These are phyloP conservation scores for Perca flavescens DNA, from an alignment of 2,113 vertebrate genomes.

Conservation along the genomic window DNA sequence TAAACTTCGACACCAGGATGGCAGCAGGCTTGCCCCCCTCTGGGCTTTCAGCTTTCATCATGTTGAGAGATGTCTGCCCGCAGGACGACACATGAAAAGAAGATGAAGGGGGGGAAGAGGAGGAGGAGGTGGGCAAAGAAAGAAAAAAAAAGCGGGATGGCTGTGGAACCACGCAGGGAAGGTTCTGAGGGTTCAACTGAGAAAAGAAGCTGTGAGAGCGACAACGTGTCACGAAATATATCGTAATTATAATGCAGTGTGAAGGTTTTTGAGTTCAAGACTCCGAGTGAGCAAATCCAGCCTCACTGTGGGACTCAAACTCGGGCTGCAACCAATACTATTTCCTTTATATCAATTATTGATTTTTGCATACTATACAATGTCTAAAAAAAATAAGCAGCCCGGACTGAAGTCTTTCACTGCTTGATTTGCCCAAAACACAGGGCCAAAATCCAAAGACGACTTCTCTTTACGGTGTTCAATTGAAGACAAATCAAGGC, in stretches of 20 bases:
- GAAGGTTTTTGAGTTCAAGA: neutral
- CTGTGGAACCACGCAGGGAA: neutral
- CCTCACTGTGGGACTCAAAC: neutral
- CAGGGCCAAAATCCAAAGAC: neutral
- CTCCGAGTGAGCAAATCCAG: neutral
- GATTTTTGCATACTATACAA: neutral
- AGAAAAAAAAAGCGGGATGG: neutral
- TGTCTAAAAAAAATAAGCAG: neutral
- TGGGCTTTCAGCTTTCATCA: constrained; percentile 44
- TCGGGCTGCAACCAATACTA: neutral
- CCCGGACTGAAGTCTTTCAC: neutral
- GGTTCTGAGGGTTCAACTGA: neutral
- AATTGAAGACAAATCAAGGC: neutral
- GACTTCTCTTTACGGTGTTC: neutral
- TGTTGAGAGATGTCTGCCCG: constrained; percentile 41
- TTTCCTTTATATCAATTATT: neutral
- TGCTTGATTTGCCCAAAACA: neutral
- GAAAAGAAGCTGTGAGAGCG: neutral
- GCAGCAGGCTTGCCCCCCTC: constrained; percentile 44
- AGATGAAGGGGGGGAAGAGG: neutral
- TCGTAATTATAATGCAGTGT: neutral
- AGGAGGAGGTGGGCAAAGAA: constrained; percentile 13
- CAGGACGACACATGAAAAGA: constrained; percentile 45
- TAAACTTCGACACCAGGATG: constrained; percentile 14
- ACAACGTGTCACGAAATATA: neutral